These are phyloP conservation scores for Gallinago jamesoni DNA, from an alignment of 2,113 vertebrate genomes.

Conservation along the genomic window DNA sequence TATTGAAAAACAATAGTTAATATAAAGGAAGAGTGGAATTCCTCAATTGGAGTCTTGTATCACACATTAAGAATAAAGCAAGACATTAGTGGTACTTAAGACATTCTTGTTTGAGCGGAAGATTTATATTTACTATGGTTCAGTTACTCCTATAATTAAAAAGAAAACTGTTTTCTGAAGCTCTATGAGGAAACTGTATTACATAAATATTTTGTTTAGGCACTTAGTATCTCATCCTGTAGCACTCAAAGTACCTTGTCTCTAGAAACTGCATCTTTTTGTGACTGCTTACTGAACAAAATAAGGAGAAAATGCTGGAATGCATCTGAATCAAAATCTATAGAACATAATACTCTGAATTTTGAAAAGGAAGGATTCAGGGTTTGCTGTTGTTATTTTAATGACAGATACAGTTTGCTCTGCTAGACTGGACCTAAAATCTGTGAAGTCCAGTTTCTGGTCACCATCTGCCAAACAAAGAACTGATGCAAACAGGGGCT, in stretches of 20 bases:
- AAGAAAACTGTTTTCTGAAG: constrained; percentile 8
- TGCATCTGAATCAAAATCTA: background rate
- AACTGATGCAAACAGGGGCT: background rate
- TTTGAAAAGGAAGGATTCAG: background rate
- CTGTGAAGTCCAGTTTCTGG: background rate
- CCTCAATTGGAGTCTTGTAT: background rate
- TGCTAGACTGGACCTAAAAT: background rate
- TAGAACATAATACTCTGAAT: background rate
- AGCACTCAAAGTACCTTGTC: background rate
- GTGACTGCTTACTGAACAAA: background rate
- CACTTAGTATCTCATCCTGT: background rate
- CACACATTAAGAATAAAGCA: background rate
- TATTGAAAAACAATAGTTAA: background rate
- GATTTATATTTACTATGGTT: background rate
- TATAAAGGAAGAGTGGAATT: background rate
- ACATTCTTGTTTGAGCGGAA: background rate
- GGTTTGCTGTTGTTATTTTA: background rate
- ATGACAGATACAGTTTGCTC: background rate
- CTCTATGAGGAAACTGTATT: background rate
- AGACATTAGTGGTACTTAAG: background rate
- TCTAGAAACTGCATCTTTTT: background rate
- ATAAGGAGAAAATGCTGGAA: background rate
- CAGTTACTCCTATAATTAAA: constrained; percentile 7
- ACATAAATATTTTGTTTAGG: background rate
- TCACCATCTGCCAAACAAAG: background rate